phyloP scores from a whole-genome alignment of 2,113 vertebrate species.

The Trematocara variabile region DNA sequence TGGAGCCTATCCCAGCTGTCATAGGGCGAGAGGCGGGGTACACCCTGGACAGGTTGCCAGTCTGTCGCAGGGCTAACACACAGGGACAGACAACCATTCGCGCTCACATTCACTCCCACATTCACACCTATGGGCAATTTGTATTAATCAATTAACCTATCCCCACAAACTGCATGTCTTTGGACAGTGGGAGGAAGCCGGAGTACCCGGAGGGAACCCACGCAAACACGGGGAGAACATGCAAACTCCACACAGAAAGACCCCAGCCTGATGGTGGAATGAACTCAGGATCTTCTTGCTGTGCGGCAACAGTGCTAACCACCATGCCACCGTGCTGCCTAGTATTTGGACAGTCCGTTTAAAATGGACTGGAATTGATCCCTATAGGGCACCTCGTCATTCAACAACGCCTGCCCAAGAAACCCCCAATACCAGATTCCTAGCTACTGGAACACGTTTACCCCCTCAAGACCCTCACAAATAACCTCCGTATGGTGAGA shows the following conservation, averaged over 20 bases:
- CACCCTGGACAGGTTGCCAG: background rate
- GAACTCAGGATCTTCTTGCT: background rate
- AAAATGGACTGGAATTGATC: background rate
- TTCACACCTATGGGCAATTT: background rate
- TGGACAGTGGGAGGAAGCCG: background rate
- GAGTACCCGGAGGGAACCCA: background rate
- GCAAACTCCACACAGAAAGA: background rate
- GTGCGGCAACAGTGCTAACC: background rate
- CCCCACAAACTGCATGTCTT: background rate
- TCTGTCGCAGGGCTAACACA: background rate
- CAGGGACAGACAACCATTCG: background rate
- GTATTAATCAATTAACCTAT: background rate
- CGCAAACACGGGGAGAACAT: background rate
- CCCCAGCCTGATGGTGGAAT: rapidly evolving
- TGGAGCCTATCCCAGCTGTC: background rate
- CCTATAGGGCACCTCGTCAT: background rate
- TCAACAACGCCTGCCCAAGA: background rate
- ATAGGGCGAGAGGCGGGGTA: background rate
- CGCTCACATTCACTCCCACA: background rate
- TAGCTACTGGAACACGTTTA: background rate
- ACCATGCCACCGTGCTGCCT: background rate
- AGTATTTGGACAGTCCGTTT: background rate
- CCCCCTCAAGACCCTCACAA: background rate
- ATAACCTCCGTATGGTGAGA: background rate
- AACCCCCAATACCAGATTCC: background rate